Percentiles rank a stretch among this genome's conserved stretches.
Conservation (phyloP, 2,797 vertebrate genomes). For the Garrulus glandarius region DNA sequence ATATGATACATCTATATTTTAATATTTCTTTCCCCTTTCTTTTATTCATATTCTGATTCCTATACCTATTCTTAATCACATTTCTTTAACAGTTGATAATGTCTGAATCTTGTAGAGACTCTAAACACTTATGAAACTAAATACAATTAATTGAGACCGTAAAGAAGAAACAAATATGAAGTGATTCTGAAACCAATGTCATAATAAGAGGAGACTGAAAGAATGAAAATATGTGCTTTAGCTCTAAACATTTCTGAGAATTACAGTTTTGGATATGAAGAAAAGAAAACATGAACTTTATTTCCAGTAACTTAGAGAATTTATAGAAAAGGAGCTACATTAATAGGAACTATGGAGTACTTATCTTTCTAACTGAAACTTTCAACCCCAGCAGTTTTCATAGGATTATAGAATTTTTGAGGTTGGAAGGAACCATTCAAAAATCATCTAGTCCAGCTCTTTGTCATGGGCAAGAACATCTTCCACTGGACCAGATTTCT, state of each 20-base stretch:
- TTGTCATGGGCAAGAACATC: background rate
- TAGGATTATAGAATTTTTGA: background rate
- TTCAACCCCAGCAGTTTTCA: background rate
- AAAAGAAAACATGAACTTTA: background rate
- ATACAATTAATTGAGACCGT: background rate
- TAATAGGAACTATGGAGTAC: background rate
- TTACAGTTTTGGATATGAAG: background rate
- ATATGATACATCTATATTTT: background rate
- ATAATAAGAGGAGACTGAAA: background rate
- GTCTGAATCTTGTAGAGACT: background rate
- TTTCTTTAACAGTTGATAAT: background rate
- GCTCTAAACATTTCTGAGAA: background rate
- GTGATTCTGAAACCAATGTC: background rate
- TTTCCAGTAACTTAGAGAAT: background rate
- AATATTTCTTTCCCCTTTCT: background rate
- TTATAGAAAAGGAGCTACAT: background rate
- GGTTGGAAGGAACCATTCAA: background rate
- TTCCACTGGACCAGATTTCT: background rate
- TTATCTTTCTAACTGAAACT: background rate
- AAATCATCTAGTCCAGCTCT: background rate
- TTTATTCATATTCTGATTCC: background rate
- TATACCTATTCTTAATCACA: background rate
- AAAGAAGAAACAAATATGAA: background rate
- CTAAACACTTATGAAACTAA: background rate
- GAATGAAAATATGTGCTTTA: background rate